Base-by-base conservation (phyloP, 2,797 vertebrate genomes). In the Euthynnus affinis region DNA sequence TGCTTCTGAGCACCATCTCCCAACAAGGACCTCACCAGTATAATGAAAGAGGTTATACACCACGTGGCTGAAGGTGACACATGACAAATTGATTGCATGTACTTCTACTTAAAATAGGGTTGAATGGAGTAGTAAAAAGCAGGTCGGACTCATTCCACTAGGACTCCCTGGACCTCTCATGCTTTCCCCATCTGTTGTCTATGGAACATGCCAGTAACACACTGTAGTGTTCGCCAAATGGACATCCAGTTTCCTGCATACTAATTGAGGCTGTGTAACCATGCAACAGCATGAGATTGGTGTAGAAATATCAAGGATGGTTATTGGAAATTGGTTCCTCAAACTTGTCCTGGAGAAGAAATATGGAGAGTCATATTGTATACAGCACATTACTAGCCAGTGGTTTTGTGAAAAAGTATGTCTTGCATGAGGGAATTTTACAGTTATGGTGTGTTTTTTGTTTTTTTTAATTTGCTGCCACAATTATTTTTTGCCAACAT, bases 41-140 rank as follows among this genome's bases (percentile, higher is more conserved):
- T 92, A 91, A 91, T 77, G 82, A 90, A 63, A 53, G 29, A 69
- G 78, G 82, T 80, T 52, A 48, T 62, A 63, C 32, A 71, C 62
- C 69, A 84, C 84, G 71, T 80, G 80, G 78, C 53, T 14, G 22
- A 74, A 87, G 70, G 77, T 73, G 85, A 88, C 84, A 85, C 79
- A 84, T 90, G 84, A 89, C 88, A 93, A 92, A 93, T 88, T 82
- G 76, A 80, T 86, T 37, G 48, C 69, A 70, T 72, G 80, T 64
- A 73, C 8, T 52, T 66, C 67, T 83, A 52, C 52, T 83, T 72
- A 70, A 91, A 91, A 90, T 90, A 91, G 80, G 10, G 1, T 80
- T 64, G 59, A 70, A 78, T 57, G 44, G 49, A 87, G 84, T 68
- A 52, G 44, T 63, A 59, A 84, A 52, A 63, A 71, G 83, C 62